These are phyloP conservation scores for Himantopus leucocephalus DNA, from an alignment of 2,113 vertebrate species.

Conservation along the genomic window DNA sequence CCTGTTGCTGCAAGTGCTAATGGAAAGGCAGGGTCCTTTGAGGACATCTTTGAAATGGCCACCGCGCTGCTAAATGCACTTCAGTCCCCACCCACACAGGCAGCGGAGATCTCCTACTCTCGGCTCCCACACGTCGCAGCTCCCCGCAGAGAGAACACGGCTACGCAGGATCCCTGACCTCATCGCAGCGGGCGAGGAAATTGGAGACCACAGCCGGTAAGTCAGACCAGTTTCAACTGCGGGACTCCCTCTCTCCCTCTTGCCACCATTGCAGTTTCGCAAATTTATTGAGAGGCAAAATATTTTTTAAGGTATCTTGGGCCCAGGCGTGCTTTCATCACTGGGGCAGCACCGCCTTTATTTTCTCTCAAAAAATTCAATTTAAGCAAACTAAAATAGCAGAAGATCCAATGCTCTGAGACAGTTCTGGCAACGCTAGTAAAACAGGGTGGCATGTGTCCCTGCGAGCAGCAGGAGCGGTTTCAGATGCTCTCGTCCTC, in stretches of 20 bases:
- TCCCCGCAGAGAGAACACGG: neutral
- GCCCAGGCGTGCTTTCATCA: neutral
- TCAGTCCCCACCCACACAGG: neutral
- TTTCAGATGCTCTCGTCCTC: neutral
- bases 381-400: neutral
- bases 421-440: neutral
- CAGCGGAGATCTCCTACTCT: neutral
- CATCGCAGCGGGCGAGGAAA: neutral
- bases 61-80: neutral
- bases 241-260: neutral
- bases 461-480: neutral
- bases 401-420: neutral
- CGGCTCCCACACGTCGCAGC: fast-evolving
- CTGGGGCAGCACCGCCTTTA: neutral
- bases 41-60: neutral
- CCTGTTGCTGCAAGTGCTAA: neutral
- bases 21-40: neutral
- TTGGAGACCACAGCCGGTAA: neutral
- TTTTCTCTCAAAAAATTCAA: neutral
- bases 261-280: fast-evolving
- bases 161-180: neutral
- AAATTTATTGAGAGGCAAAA: neutral
- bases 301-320: neutral
- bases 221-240: neutral
- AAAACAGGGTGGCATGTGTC: fast-evolving